Percentiles rank a stretch among this genome's conserved stretches.
These are phyloP conservation scores for Formicarius rufipectus DNA, from an alignment of 2,113 vertebrate species.

Conservation along the genomic window DNA sequence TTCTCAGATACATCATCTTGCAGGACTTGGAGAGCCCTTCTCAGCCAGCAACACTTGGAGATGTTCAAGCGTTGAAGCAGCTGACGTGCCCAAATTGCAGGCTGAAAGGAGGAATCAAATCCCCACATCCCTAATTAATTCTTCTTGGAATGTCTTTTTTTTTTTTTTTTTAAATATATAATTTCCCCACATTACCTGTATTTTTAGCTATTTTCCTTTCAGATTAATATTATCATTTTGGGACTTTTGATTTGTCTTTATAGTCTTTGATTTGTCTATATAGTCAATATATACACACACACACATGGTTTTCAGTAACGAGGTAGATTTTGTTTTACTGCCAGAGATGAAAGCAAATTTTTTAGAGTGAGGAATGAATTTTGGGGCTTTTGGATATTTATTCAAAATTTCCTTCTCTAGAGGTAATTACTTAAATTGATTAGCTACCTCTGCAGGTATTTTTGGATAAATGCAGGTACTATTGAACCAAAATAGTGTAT, in stretches of 20 bases:
- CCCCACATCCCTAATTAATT: not conserved
- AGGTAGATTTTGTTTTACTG: not conserved
- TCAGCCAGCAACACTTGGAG: not conserved
- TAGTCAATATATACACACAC: too few relatives aligned
- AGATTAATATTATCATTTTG: not conserved
- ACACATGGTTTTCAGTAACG: not conserved
- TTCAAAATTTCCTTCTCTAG: slow-evolving; percentile 1
- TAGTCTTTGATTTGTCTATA: too few relatives aligned
- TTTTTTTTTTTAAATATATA: not conserved
- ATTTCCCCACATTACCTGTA: not conserved
- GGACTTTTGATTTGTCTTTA: not conserved
- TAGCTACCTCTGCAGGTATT: not conserved
- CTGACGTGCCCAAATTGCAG: not conserved
- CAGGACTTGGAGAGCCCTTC: not conserved
- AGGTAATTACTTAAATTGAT: not conserved
- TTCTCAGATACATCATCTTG: not conserved
- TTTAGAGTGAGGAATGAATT: not conserved
- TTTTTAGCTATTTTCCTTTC: not conserved
- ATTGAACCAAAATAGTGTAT: not conserved
- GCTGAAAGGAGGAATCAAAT: not conserved
- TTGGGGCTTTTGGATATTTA: not conserved
- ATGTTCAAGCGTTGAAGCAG: not conserved
- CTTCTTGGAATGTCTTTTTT: not conserved
- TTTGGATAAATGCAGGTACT: not conserved
- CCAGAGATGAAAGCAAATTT: not conserved